A percentile compares a stretch with the other conserved stretches of the same genome.
Evolutionary conservation across 2,113 vertebrate species (phyloP).

Genomic region (Scytalopus superciliaris): DNA sequence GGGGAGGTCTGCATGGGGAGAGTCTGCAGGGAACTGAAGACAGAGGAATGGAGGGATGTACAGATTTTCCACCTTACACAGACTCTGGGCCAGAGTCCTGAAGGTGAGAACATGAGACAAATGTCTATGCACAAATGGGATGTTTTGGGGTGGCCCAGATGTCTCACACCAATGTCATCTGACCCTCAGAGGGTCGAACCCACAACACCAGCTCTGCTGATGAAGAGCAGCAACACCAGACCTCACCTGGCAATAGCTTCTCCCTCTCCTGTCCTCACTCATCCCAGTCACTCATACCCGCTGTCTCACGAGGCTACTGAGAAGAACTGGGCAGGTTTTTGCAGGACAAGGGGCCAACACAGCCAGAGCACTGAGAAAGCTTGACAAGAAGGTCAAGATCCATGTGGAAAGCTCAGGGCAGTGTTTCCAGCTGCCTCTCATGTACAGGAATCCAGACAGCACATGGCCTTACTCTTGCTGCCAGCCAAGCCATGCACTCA

Average conservation of each 20-base stretch:
- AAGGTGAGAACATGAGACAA: neutral
- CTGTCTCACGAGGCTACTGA: neutral
- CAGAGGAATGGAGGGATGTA: neutral
- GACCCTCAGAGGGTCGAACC: neutral
- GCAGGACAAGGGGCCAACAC: neutral
- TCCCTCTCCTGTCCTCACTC: neutral
- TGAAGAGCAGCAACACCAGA: neutral
- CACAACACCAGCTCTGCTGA: neutral
- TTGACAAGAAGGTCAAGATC: neutral
- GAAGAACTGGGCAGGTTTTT: neutral
- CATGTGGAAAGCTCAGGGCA: neutral
- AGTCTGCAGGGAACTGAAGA: neutral
- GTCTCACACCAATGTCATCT: neutral
- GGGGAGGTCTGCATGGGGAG: neutral
- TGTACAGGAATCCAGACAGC: neutral
- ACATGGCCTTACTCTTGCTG: neutral
- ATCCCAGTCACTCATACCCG: neutral
- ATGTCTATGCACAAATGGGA: neutral
- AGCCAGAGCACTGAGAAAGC: neutral
- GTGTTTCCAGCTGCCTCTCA: slow-evolving; percentile 17
- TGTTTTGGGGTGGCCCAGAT: neutral
- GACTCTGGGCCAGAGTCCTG: neutral
- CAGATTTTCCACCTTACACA: neutral
- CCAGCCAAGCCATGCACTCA: neutral
- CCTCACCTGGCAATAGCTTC: neutral